Evolutionary conservation across 2,797 vertebrate species (phyloP).

Genomic region (Pitangus sulphuratus): DNA sequence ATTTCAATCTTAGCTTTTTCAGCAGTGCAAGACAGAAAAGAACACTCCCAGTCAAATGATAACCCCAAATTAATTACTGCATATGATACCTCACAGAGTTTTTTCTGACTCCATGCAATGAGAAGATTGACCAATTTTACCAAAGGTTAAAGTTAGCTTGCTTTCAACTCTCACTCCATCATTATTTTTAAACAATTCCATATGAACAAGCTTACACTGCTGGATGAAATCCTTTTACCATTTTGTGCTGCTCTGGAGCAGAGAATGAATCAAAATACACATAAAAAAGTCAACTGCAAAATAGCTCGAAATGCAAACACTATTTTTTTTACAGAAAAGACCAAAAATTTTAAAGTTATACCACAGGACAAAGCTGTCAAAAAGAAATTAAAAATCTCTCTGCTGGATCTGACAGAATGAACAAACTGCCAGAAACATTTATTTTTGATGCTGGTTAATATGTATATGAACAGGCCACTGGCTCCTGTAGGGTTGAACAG

Average conservation of each 20-base stretch:
- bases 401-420: not conserved
- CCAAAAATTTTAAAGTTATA: not conserved
- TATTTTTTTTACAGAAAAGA: not conserved
- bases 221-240: conserved; percentile 36
- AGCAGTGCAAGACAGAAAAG: not conserved
- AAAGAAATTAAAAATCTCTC: not conserved
- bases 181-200: conserved; percentile 62
- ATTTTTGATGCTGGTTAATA: conserved; percentile 48
- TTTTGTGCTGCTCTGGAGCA: conserved; percentile 17
- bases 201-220: conserved; percentile 56
- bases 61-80: conserved; percentile 32
- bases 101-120: not conserved
- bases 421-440: conserved; percentile 25
- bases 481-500: conserved; percentile 67
- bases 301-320: not conserved
- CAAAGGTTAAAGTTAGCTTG: conserved; percentile 25
- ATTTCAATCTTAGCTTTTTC: not conserved
- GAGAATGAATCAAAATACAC: conserved; percentile 45
- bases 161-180: conserved; percentile 39
- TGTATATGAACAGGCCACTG: conserved; percentile 28
- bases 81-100: not conserved
- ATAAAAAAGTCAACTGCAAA: conserved; percentile 22
- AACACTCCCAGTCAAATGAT: not conserved
- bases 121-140: conserved; percentile 33
- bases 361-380: not conserved